Conservation (phyloP, 2,797 vertebrate species). For the Netta rufina region DNA sequence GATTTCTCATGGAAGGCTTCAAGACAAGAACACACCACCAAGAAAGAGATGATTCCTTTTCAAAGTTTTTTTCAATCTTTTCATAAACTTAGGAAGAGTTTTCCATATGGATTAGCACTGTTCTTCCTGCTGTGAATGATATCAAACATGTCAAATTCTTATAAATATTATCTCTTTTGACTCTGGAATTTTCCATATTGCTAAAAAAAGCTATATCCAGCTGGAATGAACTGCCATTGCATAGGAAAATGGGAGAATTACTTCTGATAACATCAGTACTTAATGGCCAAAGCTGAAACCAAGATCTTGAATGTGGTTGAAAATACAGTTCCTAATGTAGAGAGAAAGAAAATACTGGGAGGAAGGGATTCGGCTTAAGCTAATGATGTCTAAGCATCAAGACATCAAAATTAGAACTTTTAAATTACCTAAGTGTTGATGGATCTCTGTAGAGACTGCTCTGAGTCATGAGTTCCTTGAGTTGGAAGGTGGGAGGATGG, state of each 20-base stretch:
- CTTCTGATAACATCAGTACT: not conserved
- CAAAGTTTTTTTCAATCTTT: not conserved
- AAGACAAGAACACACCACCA: not conserved
- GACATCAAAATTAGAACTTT: slow-evolving; percentile 59
- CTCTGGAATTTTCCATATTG: not conserved
- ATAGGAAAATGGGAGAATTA: not conserved
- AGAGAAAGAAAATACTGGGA: slow-evolving; percentile 23
- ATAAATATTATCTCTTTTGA: not conserved
- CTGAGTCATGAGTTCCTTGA: slow-evolving; percentile 6
- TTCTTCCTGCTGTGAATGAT: not conserved
- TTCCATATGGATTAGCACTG: not conserved
- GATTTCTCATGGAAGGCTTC: not conserved
- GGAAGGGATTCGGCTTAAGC: slow-evolving; percentile 29
- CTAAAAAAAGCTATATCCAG: not conserved
- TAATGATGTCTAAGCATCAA: slow-evolving; percentile 56
- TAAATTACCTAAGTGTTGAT: slow-evolving; percentile 63
- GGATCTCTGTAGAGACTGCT: not conserved
- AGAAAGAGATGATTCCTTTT: not conserved
- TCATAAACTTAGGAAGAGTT: not conserved
- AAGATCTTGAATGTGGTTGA: not conserved
- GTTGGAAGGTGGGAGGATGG: slow-evolving; percentile 40
- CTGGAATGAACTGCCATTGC: not conserved
- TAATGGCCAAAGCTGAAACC: not conserved
- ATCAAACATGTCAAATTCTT: not conserved
- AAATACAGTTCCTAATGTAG: not conserved